Evolutionary conservation across 2,888 invertebrate genomes (phyloP).

Genomic region (Lepidochrysops patricia): DNA sequence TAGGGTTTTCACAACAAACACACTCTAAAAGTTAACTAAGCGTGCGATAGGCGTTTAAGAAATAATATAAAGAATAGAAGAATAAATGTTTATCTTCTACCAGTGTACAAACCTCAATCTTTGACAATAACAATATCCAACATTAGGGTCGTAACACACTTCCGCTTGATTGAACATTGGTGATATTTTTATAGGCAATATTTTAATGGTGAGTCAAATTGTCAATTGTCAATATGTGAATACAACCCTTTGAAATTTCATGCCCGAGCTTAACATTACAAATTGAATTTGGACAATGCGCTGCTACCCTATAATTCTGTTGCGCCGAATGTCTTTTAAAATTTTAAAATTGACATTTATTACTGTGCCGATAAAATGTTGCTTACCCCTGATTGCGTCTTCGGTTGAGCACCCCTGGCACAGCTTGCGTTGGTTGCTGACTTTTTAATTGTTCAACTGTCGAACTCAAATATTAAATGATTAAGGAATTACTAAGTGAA

Average conservation of each 20-base stretch:
- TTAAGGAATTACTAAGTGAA: no score
- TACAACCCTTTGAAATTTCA: conserved; percentile 68
- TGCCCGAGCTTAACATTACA: conserved; percentile 57
- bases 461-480: no score
- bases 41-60: no score
- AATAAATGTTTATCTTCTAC: neutral
- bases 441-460: neutral
- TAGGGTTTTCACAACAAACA: no score
- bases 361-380: conserved; percentile 13
- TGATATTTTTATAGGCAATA: conserved; percentile 65
- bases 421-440: neutral
- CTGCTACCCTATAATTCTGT: conserved; percentile 34
- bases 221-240: conserved; percentile 68
- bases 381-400: neutral
- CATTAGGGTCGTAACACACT: conserved; percentile 44
- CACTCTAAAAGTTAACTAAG: no score
- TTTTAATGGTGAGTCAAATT: conserved; percentile 72
- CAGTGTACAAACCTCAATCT: neutral
- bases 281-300: conserved; percentile 62
- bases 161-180: conserved; percentile 50
- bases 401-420: neutral
- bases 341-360: conserved; percentile 21
- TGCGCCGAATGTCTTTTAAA: conserved; percentile 20
- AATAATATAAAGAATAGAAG: neutral
- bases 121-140: conserved; percentile 50